Evolutionary conservation across 2,113 vertebrate genomes (phyloP).

Genomic region (Pomatorhinus ruficollis): DNA sequence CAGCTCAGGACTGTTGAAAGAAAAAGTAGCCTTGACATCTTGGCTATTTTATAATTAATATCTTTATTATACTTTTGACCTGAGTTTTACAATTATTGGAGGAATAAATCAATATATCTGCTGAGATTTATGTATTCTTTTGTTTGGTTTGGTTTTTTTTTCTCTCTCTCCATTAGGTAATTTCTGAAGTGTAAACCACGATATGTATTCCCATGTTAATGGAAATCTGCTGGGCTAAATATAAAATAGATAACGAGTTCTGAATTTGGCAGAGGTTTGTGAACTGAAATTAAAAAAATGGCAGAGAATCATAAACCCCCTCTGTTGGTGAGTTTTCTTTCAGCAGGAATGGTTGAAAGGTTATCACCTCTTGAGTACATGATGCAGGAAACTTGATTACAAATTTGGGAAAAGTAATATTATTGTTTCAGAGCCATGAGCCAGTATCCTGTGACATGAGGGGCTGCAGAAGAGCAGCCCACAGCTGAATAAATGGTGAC

Average conservation of each 20-base stretch:
- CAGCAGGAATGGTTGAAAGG: neutral
- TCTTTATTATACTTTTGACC: neutral
- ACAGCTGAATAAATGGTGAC: neutral
- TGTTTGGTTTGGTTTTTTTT: neutral
- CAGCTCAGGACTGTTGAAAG: neutral
- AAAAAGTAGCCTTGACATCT: neutral
- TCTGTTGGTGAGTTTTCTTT: neutral
- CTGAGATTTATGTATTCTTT: neutral
- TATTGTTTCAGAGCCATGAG: neutral
- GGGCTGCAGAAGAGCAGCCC: neutral
- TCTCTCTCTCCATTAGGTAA: neutral
- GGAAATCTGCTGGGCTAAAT: neutral
- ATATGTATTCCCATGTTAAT: neutral
- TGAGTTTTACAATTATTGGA: neutral
- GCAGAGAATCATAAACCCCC: neutral
- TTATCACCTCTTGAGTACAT: neutral
- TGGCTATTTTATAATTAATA: neutral
- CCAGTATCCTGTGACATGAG: neutral
- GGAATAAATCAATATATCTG: neutral
- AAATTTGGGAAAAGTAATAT: neutral
- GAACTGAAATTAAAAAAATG: neutral
- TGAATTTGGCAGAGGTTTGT: neutral
- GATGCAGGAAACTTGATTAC: neutral
- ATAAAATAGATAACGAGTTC: neutral
- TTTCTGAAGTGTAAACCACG: neutral